phyloP scores from a whole-genome alignment of 2,888 invertebrate species.

The Arenicola marina region DNA sequence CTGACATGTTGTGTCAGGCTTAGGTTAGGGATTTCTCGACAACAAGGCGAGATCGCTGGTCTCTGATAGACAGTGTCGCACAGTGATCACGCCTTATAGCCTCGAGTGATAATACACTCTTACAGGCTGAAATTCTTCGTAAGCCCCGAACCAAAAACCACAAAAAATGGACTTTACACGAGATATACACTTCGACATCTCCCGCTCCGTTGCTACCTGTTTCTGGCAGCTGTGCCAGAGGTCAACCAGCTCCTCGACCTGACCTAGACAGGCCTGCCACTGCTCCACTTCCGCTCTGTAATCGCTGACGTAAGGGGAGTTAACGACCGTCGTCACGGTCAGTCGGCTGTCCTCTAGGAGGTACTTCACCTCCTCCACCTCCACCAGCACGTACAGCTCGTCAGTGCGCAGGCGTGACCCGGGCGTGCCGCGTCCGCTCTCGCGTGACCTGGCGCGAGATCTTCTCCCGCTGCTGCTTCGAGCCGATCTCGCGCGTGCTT shows the following conservation, averaged over 20 bases:
- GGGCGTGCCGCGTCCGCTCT: slow-evolving; percentile 31
- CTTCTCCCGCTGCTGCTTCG: background rate
- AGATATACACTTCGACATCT: background rate
- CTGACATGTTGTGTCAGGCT: too few relatives aligned
- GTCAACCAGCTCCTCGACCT: slow-evolving; percentile 55
- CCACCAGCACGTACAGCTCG: slow-evolving; percentile 54
- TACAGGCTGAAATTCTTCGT: too few relatives aligned
- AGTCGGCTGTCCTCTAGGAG: slow-evolving; percentile 55
- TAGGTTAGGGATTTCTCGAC: too few relatives aligned
- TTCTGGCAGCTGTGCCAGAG: slow-evolving; percentile 55
- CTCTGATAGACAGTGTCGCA: too few relatives aligned
- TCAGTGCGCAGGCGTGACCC: slow-evolving; percentile 30
- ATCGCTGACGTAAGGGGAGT: slow-evolving; percentile 53
- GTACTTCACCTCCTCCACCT: slow-evolving; percentile 57
- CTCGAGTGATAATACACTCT: too few relatives aligned
- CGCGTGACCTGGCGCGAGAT: slow-evolving; percentile 17
- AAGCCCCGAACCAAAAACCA: too few relatives aligned
- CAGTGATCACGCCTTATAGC: too few relatives aligned
- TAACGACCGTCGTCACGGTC: slow-evolving; percentile 44
- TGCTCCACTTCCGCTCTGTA: slow-evolving; percentile 46
- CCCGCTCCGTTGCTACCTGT: slow-evolving; percentile 42
- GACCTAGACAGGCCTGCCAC: slow-evolving; percentile 48
- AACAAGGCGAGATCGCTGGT: too few relatives aligned
- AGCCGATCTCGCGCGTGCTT: slow-evolving; percentile 1
- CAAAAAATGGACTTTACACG: too few relatives aligned